phyloP scores from a whole-genome alignment of 2,888 invertebrate species.

The Rutpela maculata region DNA sequence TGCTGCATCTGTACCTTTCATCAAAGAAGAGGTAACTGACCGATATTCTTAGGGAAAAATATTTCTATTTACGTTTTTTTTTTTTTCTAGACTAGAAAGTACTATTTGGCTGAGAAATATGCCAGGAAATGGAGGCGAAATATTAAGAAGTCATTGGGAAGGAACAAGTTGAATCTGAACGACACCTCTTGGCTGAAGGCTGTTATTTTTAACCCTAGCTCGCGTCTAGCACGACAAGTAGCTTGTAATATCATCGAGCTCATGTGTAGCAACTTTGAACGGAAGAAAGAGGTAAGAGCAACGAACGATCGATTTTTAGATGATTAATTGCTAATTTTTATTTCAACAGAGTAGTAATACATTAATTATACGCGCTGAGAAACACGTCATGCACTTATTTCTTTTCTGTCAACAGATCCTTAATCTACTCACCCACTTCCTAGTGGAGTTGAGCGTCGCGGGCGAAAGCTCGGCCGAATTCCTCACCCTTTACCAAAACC shows the following conservation, averaged over 20 bases:
- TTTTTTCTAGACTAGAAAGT: conserved; percentile 63
- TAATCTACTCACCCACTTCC: conserved; percentile 90
- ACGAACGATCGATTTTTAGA: background rate
- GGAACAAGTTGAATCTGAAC: conserved; percentile 79
- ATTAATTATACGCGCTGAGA: too few relatives aligned
- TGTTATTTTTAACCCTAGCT: conserved; percentile 94
- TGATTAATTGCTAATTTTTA: too few relatives aligned
- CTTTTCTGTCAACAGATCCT: conserved; percentile 77
- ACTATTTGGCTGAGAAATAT: conserved; percentile 86
- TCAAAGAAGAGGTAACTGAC: conserved; percentile 62
- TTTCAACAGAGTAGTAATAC: too few relatives aligned
- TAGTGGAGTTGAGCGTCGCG: conserved; percentile 89
- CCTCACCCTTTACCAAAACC: conserved; percentile 87
- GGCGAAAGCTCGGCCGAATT: conserved; percentile 96
- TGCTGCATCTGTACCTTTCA: conserved; percentile 56
- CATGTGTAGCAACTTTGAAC: conserved; percentile 82
- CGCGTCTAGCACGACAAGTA: conserved; percentile 90
- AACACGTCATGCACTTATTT: too few relatives aligned
- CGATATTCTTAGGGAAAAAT: background rate
- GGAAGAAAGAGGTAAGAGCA: conserved; percentile 77
- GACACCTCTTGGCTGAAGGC: conserved; percentile 91
- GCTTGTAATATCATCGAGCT: conserved; percentile 93
- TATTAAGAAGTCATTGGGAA: conserved; percentile 60
- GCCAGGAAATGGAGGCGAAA: conserved; percentile 80
- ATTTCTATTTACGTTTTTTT: background rate